These are phyloP conservation scores for Sarcophaga subvicina DNA, from an alignment of 2,888 invertebrate species.

Conservation along the genomic window DNA sequence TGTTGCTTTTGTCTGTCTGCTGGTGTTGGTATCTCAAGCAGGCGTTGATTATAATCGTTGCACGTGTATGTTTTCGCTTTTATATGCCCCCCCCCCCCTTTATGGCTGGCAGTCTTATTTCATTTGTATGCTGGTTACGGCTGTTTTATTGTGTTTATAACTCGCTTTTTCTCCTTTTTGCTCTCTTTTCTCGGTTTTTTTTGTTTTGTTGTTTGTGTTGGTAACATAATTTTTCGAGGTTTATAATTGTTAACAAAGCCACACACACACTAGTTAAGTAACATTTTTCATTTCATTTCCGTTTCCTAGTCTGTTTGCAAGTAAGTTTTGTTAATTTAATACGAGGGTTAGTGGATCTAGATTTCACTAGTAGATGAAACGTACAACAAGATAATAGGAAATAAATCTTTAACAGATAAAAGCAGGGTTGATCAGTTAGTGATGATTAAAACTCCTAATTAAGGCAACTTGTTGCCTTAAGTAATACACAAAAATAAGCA, in stretches of 20 bases:
- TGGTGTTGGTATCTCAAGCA: neutral
- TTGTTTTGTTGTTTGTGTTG: neutral
- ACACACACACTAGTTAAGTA: neutral
- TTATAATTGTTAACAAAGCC: constrained; percentile 32
- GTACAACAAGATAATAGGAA: no score
- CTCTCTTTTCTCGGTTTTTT: neutral
- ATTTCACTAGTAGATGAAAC: no score
- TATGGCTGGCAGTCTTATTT: neutral
- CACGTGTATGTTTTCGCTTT: neutral
- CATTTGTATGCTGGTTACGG: neutral
- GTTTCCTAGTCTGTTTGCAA: constrained; percentile 71
- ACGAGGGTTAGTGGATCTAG: constrained; percentile 22
- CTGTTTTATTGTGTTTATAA: neutral
- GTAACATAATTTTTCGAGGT: neutral
- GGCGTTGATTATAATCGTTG: constrained; percentile 20
- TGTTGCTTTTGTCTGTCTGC: neutral
- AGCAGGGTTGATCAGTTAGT: no score
- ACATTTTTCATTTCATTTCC: constrained; percentile 76
- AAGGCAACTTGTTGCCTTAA: no score
- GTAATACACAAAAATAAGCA: no score
- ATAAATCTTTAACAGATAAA: no score
- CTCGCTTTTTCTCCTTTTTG: neutral
- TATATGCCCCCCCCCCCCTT: neutral
- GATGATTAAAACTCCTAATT: no score
- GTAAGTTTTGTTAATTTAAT: neutral